Percentiles rank a stretch among this genome's conserved stretches.
phyloP scores from a whole-genome alignment of 2,797 vertebrate genomes.

The Rhinatrema bivittatum region DNA sequence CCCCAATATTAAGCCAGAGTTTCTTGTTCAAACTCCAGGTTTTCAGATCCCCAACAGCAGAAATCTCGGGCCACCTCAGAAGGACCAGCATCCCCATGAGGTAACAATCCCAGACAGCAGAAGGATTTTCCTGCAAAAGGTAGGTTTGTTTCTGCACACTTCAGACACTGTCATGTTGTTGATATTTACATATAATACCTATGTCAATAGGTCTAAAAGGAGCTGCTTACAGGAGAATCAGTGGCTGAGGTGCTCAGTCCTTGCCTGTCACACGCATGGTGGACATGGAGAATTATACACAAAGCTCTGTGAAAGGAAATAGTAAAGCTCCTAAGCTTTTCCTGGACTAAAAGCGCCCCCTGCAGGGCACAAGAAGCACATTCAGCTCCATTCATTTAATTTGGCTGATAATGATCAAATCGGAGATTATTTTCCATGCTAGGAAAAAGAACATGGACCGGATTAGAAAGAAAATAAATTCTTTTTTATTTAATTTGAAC shows the following conservation, averaged over 20 bases:
- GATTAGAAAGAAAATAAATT: constrained; percentile 27
- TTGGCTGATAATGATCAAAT: constrained; percentile 9
- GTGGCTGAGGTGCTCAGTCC: constrained; percentile 2
- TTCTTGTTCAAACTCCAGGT: too few species aligned
- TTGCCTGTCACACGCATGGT: constrained; percentile 14
- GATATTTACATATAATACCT: too few species aligned
- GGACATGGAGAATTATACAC: constrained; percentile 16
- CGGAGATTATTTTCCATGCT: not conserved
- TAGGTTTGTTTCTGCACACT: constrained; percentile 9
- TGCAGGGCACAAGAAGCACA: constrained; percentile 31
- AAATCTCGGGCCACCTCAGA: too few species aligned
- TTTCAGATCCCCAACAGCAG: too few species aligned
- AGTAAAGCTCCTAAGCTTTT: constrained; percentile 2
- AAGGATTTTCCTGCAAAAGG: not conserved
- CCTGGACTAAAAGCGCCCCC: constrained; percentile 40
- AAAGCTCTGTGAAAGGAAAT: constrained; percentile 15
- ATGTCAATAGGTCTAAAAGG: too few species aligned
- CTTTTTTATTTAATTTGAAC: constrained; percentile 17
- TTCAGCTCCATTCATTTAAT: constrained; percentile 2
- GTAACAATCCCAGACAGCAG: too few species aligned
- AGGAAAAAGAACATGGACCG: constrained; percentile 18
- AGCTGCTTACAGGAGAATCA: constrained; percentile 11
- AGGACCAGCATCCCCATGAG: too few species aligned
- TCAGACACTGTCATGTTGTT: constrained; percentile 11
- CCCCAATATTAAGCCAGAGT: too few species aligned